These are phyloP conservation scores for Zonitis immaculata DNA, from an alignment of 2,888 invertebrate genomes.

Conservation along the genomic window DNA sequence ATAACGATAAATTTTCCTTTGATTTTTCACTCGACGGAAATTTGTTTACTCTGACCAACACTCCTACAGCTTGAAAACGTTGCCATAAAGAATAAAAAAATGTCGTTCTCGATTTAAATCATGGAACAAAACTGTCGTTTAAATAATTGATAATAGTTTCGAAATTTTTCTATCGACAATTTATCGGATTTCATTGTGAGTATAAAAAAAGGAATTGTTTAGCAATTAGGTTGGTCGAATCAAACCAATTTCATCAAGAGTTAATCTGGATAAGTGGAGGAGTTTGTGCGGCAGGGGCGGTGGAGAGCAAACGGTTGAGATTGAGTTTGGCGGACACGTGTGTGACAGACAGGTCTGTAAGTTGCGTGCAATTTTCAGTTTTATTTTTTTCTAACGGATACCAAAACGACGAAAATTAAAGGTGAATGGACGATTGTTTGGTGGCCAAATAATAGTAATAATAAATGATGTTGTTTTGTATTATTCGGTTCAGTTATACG, in stretches of 20 bases:
- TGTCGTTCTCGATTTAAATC: background rate
- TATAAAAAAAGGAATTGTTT: background rate
- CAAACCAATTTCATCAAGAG: background rate
- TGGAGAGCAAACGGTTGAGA: background rate
- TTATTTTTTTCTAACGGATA: no score
- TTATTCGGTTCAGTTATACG: no score
- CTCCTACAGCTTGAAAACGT: no score
- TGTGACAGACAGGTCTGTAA: background rate
- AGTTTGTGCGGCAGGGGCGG: background rate
- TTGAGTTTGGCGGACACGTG: background rate
- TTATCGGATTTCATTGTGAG: background rate
- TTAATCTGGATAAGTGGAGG: background rate
- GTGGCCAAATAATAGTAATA: background rate
- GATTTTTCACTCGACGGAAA: background rate
- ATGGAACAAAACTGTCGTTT: no score
- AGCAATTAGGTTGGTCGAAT: background rate
- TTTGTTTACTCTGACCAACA: no score
- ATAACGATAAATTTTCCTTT: background rate
- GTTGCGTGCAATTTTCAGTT: background rate
- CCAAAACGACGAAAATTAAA: background rate
- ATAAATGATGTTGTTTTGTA: no score
- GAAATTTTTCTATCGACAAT: background rate
- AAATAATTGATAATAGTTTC: background rate
- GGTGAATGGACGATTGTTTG: background rate
- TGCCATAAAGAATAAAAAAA: no score